phyloP scores from a whole-genome alignment of 2,888 invertebrate species.

The Auanema freiburgensis region DNA sequence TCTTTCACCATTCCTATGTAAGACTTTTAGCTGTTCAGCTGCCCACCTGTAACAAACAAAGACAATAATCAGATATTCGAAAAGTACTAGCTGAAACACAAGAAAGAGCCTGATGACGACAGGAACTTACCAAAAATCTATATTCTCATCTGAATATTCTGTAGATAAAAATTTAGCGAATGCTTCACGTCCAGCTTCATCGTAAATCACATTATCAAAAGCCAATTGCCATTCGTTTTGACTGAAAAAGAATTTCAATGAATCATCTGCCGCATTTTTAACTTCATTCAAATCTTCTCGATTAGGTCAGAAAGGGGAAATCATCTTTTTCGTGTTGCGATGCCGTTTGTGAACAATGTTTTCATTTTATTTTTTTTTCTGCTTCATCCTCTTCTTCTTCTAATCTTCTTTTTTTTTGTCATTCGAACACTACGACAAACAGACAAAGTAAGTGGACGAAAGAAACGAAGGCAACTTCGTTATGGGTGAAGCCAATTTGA shows the following conservation, averaged over 20 bases:
- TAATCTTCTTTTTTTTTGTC: conserved; percentile 1
- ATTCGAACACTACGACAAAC: not conserved
- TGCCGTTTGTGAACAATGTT: conserved; percentile 6
- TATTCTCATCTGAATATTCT: conserved; percentile 63
- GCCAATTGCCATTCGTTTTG: conserved; percentile 55
- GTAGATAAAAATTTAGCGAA: conserved; percentile 62
- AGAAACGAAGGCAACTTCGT: too few relatives aligned
- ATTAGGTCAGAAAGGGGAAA: too few relatives aligned
- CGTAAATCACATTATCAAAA: conserved; percentile 49
- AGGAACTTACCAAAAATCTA: conserved; percentile 59
- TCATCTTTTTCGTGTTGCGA: conserved; percentile 8
- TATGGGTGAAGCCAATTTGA: too few relatives aligned
- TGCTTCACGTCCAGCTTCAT: conserved; percentile 53
- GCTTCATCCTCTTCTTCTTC: too few relatives aligned
- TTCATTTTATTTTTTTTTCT: too few relatives aligned
- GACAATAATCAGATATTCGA: conserved; percentile 5
- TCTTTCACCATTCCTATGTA: conserved; percentile 31
- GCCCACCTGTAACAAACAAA: conserved; percentile 44
- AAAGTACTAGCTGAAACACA: conserved; percentile 3
- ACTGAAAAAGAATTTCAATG: conserved; percentile 26
- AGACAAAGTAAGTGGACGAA: too few relatives aligned
- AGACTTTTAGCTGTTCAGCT: conserved; percentile 45
- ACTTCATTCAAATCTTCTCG: not conserved
- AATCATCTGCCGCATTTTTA: too few relatives aligned
- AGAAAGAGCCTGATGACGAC: conserved; percentile 3